Percentiles rank a stretch among this genome's conserved stretches.
Evolutionary conservation across 2,797 vertebrate species (phyloP).

Genomic region (Sebastes minor): DNA sequence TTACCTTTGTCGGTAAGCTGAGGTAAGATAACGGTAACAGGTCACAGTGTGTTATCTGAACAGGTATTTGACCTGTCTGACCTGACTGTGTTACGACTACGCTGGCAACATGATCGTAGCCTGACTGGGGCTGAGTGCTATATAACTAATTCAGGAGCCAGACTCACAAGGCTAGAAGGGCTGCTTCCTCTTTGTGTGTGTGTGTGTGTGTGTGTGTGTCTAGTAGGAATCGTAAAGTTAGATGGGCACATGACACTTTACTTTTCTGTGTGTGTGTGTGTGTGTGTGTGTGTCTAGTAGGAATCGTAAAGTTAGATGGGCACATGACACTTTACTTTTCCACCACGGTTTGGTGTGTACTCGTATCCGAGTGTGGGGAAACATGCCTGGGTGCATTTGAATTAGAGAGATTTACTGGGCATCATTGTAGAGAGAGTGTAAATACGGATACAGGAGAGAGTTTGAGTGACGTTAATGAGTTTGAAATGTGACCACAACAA

Average conservation of each 20-base stretch:
- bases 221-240: neutral
- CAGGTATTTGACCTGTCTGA: conserved; percentile 76
- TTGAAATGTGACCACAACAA: conserved; percentile 35
- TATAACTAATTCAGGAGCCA: conserved; percentile 77
- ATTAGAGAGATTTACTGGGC: neutral
- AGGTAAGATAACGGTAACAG: conserved; percentile 58
- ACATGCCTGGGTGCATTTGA: neutral
- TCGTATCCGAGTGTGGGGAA: neutral
- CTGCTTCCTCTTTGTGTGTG: conserved; percentile 29
- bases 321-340: conserved; percentile 16
- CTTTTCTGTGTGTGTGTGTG: neutral
- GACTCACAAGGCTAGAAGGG: conserved; percentile 49
- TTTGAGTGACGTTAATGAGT: conserved; percentile 38
- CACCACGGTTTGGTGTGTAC: neutral
- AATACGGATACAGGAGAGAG: conserved; percentile 10
- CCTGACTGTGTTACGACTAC: conserved; percentile 62
- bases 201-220: neutral
- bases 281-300: neutral
- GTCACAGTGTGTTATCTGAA: conserved; percentile 66
- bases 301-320: conserved; percentile 2
- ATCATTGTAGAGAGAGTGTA: neutral
- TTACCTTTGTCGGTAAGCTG: conserved; percentile 36
- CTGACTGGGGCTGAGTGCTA: conserved; percentile 23
- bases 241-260: conserved; percentile 7
- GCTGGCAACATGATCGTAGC: conserved; percentile 69